Evolutionary conservation across 30 jellyfish, hydroid and myxozoan species (phyloP).

Genomic region (Pseudorhiza aurosa): DNA sequence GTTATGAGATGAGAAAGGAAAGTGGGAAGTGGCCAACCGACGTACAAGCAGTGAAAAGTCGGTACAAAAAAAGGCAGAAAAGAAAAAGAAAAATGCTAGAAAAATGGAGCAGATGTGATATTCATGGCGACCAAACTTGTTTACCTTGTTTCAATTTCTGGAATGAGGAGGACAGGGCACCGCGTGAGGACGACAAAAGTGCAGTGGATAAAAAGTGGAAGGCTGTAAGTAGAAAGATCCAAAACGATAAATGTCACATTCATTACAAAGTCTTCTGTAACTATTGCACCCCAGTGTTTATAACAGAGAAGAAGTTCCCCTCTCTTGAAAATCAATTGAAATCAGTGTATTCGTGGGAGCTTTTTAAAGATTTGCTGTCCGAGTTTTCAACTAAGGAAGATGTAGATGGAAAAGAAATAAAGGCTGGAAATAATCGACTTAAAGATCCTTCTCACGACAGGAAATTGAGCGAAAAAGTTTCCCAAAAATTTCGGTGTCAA

Average conservation of each 20-base stretch:
- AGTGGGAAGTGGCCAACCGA: constrained; percentile 49
- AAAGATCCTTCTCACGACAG: not conserved
- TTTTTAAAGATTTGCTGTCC: constrained; percentile 9
- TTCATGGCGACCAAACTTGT: constrained; percentile 2
- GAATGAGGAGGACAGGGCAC: constrained; percentile 11
- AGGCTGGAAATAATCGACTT: not conserved
- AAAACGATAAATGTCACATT: not conserved
- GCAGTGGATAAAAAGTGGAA: not conserved
- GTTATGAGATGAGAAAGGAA: constrained; percentile 13
- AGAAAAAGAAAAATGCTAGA: not conserved
- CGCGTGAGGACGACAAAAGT: not conserved
- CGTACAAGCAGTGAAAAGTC: not conserved
- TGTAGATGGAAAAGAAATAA: not conserved
- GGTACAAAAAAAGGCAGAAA: not conserved
- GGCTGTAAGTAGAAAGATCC: not conserved
- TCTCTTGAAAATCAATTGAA: constrained; percentile 13
- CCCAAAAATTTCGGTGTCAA: constrained; percentile 15
- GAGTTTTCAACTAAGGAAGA: not conserved
- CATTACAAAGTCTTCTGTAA: constrained; percentile 1
- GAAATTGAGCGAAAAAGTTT: not conserved
- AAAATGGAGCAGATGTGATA: constrained; percentile 20
- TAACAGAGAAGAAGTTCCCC: constrained; percentile 20
- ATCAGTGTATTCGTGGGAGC: constrained; percentile 31
- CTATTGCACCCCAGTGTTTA: constrained; percentile 20
- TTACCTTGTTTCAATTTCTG: constrained; percentile 44